phyloP scores from a whole-genome alignment of 1,140 invertebrate species.

The Pseudomyrmex gracilis region DNA sequence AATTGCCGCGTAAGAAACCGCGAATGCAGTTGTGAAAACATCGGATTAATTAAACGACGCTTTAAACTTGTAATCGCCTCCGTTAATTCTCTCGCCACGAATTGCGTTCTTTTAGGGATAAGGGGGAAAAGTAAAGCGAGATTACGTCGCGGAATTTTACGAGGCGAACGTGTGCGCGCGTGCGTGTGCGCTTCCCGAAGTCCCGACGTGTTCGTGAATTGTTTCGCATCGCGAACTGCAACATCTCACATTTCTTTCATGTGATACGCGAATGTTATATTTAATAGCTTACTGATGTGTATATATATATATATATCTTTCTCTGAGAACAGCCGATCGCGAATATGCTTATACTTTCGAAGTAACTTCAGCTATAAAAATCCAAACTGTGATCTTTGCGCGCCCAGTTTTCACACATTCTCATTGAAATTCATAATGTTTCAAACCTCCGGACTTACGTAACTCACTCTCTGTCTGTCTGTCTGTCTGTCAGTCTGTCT shows the following conservation, averaged over 20 bases:
- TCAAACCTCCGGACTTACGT: slow-evolving; percentile 26
- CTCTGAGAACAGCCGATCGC: no score
- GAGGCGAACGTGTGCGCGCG: background rate
- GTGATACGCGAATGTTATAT: background rate
- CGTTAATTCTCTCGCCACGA: slow-evolving; percentile 40
- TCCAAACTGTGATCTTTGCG: slow-evolving; percentile 2
- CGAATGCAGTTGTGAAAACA: slow-evolving; percentile 41
- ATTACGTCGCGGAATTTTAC: slow-evolving; percentile 31
- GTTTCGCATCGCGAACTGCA: background rate
- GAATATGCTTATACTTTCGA: background rate
- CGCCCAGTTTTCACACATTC: slow-evolving; percentile 10
- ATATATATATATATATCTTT: no score
- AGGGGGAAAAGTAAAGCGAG: background rate
- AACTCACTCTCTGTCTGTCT: background rate
- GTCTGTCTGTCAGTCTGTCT: background rate
- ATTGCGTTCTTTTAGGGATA: slow-evolving; percentile 11
- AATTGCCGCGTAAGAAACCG: slow-evolving; percentile 29
- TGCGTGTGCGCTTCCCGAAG: background rate
- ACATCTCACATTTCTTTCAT: no score
- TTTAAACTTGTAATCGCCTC: slow-evolving; percentile 50
- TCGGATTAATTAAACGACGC: slow-evolving; percentile 56
- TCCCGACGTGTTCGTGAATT: background rate
- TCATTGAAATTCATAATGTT: slow-evolving; percentile 53
- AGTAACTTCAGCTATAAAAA: slow-evolving; percentile 2
- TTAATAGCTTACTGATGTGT: background rate